Base-by-base conservation (phyloP, 1,140 invertebrate species). In the Chironomus tepperi region DNA sequence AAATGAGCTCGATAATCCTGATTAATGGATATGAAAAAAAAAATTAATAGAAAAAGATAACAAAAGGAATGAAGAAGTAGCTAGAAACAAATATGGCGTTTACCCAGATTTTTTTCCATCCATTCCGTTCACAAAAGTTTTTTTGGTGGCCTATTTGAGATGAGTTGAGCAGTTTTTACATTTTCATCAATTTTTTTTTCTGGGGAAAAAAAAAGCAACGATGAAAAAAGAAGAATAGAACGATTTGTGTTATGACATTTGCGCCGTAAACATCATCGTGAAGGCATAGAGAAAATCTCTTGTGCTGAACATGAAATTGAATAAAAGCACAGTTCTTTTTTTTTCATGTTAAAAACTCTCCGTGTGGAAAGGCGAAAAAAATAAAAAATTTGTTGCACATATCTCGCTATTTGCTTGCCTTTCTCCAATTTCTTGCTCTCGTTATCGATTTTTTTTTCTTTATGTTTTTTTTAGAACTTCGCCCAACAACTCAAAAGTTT, bases 211-310 rank as follows among this genome's bases (percentile, higher is more conserved):
- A 34, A 34, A 5, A 34, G 24, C 24, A 34, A 5, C n/a, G 47
- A n/a, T 8, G 3, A 57, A 57, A n/a, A n/a, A n/a, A 57, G n/a
- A 57, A n/a, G 47, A 57, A 57, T 57, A n/a, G 12, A 57, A n/a
- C 47, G 47, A 57, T 57, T 57, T 57, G 47, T 57, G 47, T 57
- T 57, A 57, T 57, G 47, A 57, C 47, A 57, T 57, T 57, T 57
- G 47, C 47, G 47, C 47, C 47, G 47, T 57, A 57, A 57, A 57
- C 47, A 57, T 34, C 24, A 34, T 34, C 24, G 24, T 34, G 24
- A 34, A 34, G 24, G 24, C 24, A 34, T 15, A 57, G n/a, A 57
- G 47, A n/a, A 57, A 57, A 57, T 57, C n/a, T 57, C 47, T 57
- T 57, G 47, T n/a, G 47, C 12, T 47, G 43, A 47, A 15, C n/a